Conservation (phyloP, 2,797 vertebrate species). For the Balearica regulorum region DNA sequence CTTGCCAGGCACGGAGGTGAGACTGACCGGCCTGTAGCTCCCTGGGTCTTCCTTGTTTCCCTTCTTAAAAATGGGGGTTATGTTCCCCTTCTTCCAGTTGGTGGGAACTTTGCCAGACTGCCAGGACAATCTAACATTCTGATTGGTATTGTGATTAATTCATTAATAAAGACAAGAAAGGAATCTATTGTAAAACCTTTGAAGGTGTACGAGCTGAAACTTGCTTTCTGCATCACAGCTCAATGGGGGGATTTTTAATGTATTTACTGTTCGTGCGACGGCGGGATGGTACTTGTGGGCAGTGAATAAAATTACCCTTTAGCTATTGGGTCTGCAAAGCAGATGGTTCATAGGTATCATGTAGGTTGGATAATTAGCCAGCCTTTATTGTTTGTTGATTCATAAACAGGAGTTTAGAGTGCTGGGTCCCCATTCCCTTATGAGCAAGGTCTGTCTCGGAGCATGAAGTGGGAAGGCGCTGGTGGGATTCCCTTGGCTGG, state of each 20-base stretch:
- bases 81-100: too few relatives aligned
- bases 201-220: neutral
- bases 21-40: too few relatives aligned
- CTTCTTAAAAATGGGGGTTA: too few relatives aligned
- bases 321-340: neutral
- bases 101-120: too few relatives aligned
- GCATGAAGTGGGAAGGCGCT: accelerated
- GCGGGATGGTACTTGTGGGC: neutral
- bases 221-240: neutral
- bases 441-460: accelerated
- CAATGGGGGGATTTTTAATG: neutral
- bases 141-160: neutral
- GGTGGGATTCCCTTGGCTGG: neutral
- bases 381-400: accelerated
- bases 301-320: neutral
- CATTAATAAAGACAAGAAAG: neutral
- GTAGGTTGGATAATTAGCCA: neutral
- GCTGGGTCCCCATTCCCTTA: accelerated
- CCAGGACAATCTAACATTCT: neutral
- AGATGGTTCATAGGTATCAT: neutral
- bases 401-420: neutral
- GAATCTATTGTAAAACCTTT: neutral
- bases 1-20: too few relatives aligned
- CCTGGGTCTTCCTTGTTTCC: too few relatives aligned
- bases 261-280: conserved; percentile 1